Conservation (phyloP, 1,140 invertebrate species). For the Pollicipes pollicipes region DNA sequence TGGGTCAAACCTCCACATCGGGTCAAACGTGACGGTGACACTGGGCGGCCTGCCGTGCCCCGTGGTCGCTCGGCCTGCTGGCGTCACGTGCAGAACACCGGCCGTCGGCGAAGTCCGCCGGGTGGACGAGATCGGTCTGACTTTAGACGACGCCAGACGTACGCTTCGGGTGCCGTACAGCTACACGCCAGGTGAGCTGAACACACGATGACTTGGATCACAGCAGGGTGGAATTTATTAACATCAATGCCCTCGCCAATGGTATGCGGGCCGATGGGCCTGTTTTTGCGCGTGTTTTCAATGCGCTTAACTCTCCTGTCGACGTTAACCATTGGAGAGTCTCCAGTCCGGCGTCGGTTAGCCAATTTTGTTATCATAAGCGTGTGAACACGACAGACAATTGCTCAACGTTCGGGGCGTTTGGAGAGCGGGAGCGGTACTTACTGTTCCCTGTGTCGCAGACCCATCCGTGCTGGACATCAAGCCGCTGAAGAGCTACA, state of each 20-base stretch:
- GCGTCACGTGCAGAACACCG: conserved; percentile 65
- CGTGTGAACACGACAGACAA: too few species aligned
- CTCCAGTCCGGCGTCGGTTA: too few species aligned
- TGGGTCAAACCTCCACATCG: conserved; percentile 83
- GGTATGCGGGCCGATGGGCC: too few species aligned
- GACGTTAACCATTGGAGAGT: too few species aligned
- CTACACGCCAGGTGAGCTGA: conserved; percentile 48
- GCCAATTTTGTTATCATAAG: too few species aligned
- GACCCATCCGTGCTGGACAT: conserved; percentile 86
- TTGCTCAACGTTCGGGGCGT: too few species aligned
- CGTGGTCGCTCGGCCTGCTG: conserved; percentile 54
- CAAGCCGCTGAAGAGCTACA: conserved; percentile 68
- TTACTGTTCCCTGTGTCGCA: not conserved
- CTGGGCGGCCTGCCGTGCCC: conserved; percentile 73
- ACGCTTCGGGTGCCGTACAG: conserved; percentile 57
- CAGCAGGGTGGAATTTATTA: too few species aligned
- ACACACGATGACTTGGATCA: too few species aligned
- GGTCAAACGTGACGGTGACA: conserved; percentile 66
- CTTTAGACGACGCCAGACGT: conserved; percentile 64
- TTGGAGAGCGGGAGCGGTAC: too few species aligned
- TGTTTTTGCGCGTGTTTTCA: too few species aligned
- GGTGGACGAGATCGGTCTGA: conserved; percentile 46
- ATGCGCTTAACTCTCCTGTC: too few species aligned
- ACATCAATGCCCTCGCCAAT: too few species aligned
- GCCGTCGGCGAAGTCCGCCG: conserved; percentile 28